Evolutionary conservation across 1,140 invertebrate species (phyloP), one percentile per base, ranked within the genome.

Genomic region (Microplitis mediator): DNA sequence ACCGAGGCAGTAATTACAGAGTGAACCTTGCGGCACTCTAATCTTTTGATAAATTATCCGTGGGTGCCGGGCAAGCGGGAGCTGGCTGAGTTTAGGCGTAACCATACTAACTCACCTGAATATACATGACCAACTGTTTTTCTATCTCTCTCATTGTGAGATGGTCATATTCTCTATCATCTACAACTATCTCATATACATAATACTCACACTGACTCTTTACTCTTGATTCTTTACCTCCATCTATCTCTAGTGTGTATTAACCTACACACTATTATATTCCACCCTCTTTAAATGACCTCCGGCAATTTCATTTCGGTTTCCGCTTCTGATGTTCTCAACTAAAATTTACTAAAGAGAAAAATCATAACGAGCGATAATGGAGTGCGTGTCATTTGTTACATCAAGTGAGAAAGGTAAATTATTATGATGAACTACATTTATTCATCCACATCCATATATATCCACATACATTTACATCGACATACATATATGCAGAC

Each of bases 11-110:
- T 72, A 72, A 72, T 72, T 72, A 72, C 71, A 72, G 71, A 65
- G 51, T 45, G 56, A 67, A 64, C 71, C 64, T 72, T 61, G 56
- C 54, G 64, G 70, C 70, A 51, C 64, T 72, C 52, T 72, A 72
- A 72, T 72, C 71, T 72, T 72, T 72, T 72, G 71, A 72, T 72
- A 72, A 72, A 72, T 68, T 72, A 72, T 72, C 71, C 54, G 63
- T 66, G 54, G 56, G 63, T 62, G 63, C 62, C 35, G 61, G 63
- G 64, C 67, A 39, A 64, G 54, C 23, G 54, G 56, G 63, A 52
- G 63, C 62, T 51, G 61, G 63, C 54, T 72, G 54, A 64, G 54
- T 72, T 72, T 67, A 72, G 71, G 56, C 71, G 64, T 72, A 62
- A 67, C 71, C 64, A 52, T 61, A 66, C 63, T 72, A 72, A 71